Evolutionary conservation across 2,113 vertebrate species (phyloP).

Genomic region (Nestor notabilis): DNA sequence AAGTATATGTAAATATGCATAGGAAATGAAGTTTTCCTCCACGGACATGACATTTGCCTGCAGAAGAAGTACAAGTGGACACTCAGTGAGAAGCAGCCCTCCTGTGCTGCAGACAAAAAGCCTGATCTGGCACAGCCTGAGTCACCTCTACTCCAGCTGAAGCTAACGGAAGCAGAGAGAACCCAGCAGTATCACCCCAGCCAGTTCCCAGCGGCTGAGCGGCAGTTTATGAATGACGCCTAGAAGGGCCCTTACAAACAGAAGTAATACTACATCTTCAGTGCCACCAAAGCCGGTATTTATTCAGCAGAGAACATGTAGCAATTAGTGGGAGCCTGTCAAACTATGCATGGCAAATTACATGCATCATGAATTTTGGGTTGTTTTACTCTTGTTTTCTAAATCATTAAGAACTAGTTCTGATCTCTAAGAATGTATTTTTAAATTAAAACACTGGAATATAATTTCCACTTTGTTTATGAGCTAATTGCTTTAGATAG

Average conservation of each 20-base stretch:
- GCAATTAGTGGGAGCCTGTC: not conserved
- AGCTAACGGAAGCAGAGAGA: not conserved
- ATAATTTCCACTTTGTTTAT: not conserved
- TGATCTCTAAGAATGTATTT: not conserved
- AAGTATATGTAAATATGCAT: not conserved
- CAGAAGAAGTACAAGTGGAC: not conserved
- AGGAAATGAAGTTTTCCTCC: not conserved
- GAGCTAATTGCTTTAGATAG: not conserved
- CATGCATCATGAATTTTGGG: not conserved
- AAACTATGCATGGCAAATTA: not conserved
- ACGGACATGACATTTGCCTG: not conserved
- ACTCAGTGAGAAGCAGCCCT: not conserved
- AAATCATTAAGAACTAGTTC: not conserved
- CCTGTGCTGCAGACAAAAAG: not conserved
- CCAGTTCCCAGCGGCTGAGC: not conserved
- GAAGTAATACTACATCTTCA: not conserved
- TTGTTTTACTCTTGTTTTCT: not conserved
- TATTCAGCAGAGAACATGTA: not conserved
- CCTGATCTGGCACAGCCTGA: not conserved
- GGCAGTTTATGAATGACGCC: not conserved
- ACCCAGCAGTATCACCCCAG: not conserved
- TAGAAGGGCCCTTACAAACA: not conserved
- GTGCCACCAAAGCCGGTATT: not conserved
- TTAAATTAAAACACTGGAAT: not conserved
- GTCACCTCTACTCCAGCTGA: not conserved